Conservation (phyloP, 2,888 invertebrate species). For the Panorpa germanica region DNA sequence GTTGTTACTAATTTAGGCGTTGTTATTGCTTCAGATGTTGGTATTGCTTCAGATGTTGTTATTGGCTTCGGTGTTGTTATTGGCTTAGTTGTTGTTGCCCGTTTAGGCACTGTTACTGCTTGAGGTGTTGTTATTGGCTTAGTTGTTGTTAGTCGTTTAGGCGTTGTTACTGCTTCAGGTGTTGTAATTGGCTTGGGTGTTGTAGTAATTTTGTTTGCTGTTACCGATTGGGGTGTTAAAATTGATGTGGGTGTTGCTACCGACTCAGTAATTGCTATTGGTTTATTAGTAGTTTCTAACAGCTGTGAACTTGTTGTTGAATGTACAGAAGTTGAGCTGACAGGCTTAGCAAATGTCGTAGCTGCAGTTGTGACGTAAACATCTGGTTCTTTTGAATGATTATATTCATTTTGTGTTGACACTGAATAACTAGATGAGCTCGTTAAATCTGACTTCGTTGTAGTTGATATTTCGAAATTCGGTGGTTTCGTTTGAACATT, state of each 20-base stretch:
- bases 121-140: constrained; percentile 10
- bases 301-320: no score
- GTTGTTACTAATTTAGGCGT: constrained; percentile 14
- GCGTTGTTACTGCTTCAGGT: constrained; percentile 12
- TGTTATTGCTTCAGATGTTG: constrained; percentile 14
- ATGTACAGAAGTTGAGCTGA: no score
- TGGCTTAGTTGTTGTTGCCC: constrained; percentile 14
- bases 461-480: constrained; percentile 18
- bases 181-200: constrained; percentile 5
- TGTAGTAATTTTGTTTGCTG: constrained; percentile 1
- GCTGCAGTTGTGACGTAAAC: no score
- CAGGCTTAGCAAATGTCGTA: no score
- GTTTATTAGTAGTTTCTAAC: constrained; percentile 10
- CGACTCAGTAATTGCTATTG: constrained; percentile 10
- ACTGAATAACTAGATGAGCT: no score
- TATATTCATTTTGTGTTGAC: no score
- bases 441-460: no score
- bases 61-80: constrained; percentile 14
- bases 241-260: constrained; percentile 15
- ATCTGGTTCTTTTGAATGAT: no score
- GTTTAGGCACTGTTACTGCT: constrained; percentile 8
- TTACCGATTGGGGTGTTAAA: constrained; percentile 6
- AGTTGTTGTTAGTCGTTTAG: constrained; percentile 6
- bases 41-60: constrained; percentile 14
- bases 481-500: constrained; percentile 17